Conservation (phyloP, 2,113 vertebrate species). For the Sclerurus mexicanus region DNA sequence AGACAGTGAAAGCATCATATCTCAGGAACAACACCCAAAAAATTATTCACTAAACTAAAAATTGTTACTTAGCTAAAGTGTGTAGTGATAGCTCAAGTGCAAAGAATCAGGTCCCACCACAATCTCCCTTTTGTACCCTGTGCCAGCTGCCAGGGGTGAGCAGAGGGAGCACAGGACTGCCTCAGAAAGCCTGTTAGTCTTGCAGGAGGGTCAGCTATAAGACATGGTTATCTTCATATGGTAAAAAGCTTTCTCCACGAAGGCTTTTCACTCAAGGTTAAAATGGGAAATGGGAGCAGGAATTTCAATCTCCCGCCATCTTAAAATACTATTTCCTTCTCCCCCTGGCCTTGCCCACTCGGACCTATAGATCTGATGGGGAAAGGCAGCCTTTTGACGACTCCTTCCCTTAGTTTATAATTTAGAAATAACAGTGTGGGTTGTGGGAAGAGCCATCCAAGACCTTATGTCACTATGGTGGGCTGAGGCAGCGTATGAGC, state of each 20-base stretch:
- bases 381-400: not conserved
- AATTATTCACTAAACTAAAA: not conserved
- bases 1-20: not conserved
- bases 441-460: not conserved
- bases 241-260: not conserved
- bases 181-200: not conserved
- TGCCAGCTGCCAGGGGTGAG: not conserved
- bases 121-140: not conserved
- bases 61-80: not conserved
- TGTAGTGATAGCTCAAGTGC: not conserved
- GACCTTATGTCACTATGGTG: accelerated
- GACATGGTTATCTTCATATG: not conserved
- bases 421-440: not conserved
- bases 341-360: not conserved
- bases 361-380: not conserved
- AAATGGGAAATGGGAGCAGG: not conserved
- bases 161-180: not conserved
- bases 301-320: not conserved
- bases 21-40: not conserved
- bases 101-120: not conserved
- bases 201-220: not conserved
- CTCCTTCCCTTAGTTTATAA: not conserved
- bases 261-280: not conserved
- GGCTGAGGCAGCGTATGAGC: not conserved
- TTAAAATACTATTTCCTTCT: not conserved